A percentile compares a stretch with the other conserved stretches of the same genome.
phyloP scores from a whole-genome alignment of 2,888 invertebrate genomes.

The Torymus texanus region DNA sequence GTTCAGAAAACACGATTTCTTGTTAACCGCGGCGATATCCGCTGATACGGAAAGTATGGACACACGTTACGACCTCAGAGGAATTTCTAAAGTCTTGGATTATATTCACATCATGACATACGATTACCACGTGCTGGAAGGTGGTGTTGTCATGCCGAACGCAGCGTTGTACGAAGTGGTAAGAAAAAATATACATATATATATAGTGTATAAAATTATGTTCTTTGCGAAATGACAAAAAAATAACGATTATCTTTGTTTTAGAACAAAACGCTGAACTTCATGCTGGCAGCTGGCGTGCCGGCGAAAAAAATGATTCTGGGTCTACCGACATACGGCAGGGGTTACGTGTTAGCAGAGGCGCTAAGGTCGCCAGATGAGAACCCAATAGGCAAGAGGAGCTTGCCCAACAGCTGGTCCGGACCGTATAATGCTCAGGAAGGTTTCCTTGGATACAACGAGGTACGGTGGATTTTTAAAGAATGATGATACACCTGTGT shows the following conservation, averaged over 20 bases:
- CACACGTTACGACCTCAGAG: constrained; percentile 84
- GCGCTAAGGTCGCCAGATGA: constrained; percentile 59
- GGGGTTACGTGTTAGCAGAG: constrained; percentile 81
- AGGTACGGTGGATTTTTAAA: constrained; percentile 76
- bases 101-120: constrained; percentile 91
- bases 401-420: constrained; percentile 81
- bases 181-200: constrained; percentile 71
- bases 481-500: constrained; percentile 16
- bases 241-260: background rate
- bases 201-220: background rate
- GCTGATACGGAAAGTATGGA: constrained; percentile 86
- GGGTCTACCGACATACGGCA: constrained; percentile 89
- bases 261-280: constrained; percentile 47
- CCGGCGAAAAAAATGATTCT: constrained; percentile 86
- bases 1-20: constrained; percentile 81
- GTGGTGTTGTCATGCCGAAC: constrained; percentile 85
- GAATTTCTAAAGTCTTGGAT: constrained; percentile 78
- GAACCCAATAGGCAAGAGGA: constrained; percentile 76
- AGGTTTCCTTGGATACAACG: constrained; percentile 93
- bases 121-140: constrained; percentile 93
- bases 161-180: constrained; percentile 87
- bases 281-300: constrained; percentile 71
- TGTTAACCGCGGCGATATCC: constrained; percentile 89
- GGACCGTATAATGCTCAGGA: constrained; percentile 87
- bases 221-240: background rate